These are phyloP conservation scores for Toxotes jaculatrix DNA, from an alignment of 2,113 vertebrate species.

Conservation along the genomic window DNA sequence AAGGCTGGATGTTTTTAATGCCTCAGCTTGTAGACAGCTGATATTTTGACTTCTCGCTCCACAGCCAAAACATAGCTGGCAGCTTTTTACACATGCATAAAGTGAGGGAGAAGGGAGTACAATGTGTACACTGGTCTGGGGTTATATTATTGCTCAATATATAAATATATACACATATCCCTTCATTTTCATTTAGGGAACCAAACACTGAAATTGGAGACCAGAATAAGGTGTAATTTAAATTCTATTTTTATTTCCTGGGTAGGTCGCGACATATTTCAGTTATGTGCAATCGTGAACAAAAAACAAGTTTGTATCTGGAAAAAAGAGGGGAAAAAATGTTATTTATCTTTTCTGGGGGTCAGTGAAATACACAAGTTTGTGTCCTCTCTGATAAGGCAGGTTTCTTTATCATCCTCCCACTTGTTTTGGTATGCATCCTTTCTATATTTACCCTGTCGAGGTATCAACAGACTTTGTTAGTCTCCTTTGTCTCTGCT, in stretches of 20 bases:
- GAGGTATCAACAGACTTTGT: slow-evolving; percentile 65
- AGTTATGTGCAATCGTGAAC: neutral
- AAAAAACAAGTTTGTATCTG: neutral
- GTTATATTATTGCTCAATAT: no score
- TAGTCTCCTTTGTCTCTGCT: slow-evolving; percentile 62
- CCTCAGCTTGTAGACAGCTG: slow-evolving; percentile 32
- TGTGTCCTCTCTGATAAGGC: slow-evolving; percentile 58
- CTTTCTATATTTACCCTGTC: slow-evolving; percentile 71
- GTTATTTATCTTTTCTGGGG: slow-evolving; percentile 5
- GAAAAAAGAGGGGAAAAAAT: slow-evolving; percentile 3
- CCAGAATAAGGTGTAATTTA: neutral
- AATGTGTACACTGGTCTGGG: neutral
- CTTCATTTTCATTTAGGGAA: neutral
- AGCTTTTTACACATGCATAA: slow-evolving; percentile 23
- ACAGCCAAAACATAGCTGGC: slow-evolving; percentile 52
- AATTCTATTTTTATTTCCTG: neutral
- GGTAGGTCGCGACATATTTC: neutral
- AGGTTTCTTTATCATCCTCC: slow-evolving; percentile 58
- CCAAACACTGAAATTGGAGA: neutral
- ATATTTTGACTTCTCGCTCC: slow-evolving; percentile 44
- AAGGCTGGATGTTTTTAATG: slow-evolving; percentile 43
- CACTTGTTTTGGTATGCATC: slow-evolving; percentile 65
- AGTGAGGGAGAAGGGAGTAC: neutral
- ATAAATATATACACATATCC: neutral
- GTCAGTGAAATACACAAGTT: slow-evolving; percentile 55